A percentile compares a stretch with the other conserved stretches of the same genome.
phyloP scores from a whole-genome alignment of 2,797 vertebrate genomes.

The Sylvilagus floridanus region DNA sequence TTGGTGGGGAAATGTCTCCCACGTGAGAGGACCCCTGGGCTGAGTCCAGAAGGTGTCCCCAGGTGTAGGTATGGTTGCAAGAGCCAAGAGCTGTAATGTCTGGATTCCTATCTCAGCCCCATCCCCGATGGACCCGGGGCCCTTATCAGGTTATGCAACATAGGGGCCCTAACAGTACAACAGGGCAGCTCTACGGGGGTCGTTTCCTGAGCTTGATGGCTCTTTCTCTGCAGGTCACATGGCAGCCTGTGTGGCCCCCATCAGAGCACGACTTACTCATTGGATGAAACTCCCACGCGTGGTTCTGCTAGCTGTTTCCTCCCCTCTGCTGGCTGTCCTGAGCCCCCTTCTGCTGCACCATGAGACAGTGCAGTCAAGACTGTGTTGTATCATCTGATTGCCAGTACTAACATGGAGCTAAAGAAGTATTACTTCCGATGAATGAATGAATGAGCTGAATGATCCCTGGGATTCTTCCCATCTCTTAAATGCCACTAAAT shows the following conservation, averaged over 20 bases:
- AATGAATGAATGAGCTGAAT: background rate
- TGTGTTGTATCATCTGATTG: background rate
- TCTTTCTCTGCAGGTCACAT: background rate
- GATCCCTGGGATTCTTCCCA: background rate
- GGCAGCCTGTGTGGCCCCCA: fast-evolving
- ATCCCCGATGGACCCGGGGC: background rate
- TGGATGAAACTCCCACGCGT: background rate
- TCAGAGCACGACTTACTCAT: no score
- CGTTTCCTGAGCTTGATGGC: background rate
- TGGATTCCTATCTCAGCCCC: background rate
- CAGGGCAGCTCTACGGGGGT: no score
- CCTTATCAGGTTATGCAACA: background rate
- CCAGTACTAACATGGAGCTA: background rate
- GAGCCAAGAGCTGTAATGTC: background rate
- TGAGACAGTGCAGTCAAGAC: background rate
- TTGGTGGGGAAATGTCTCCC: background rate
- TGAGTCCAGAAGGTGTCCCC: background rate
- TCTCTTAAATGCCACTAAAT: background rate
- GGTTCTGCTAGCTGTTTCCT: background rate
- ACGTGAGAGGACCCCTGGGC: background rate
- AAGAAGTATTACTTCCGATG: background rate
- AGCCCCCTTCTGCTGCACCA: no score
- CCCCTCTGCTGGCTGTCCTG: background rate
- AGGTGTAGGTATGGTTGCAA: background rate
- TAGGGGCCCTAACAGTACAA: background rate